Evolutionary conservation across 64 coral and sea anemone species (phyloP), one percentile per base, ranked within the genome.

Genomic region (Orbicella faveolata): DNA sequence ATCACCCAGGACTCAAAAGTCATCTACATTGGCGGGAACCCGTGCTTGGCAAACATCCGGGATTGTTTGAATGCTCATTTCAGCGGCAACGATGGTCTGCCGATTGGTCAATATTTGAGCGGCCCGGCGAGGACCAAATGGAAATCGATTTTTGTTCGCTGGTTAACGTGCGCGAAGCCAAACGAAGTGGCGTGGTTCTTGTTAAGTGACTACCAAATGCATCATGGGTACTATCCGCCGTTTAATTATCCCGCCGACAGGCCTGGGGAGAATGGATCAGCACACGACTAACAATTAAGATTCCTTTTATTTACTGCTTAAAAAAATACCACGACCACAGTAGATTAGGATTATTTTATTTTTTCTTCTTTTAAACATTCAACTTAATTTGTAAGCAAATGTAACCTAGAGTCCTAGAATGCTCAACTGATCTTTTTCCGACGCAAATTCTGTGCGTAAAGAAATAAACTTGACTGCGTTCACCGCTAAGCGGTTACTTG

Each of bases 31-130:
- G 95, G 95, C 13, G 95, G 95, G 4, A 93, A 93, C 19, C 90
- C 91, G 3, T 86, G 84, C 23, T 86, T 89, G 1, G 88, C 88
- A 13, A 87, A 94, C 79, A 94, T 96, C 78, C 81, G 88, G 30
- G 95, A 96, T 83, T 94, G 95, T 55, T 80, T 96, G 35, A 94
- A 87, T 51, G 91, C 95, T 20, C 95, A 96, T 80, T 96, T 96
- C 76, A 96, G 95, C n/a, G 95, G 95, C 33, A 96, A 96, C 36
- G 95, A 96, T 30, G 95, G 95, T 4, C 70, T 96, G 36, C 76
- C 95, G 5, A 94, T 96, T 48, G 95, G 95, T 7, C 82, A 78
- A 34, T 96, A 93, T 63, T 75, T 96, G 34, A 88, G 92, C 63
- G 95, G 95, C 6, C 95, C 95, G 9, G 95, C 95, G 1, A 93